Base-by-base conservation (phyloP, 2,888 invertebrate genomes). In the Dolichopus griseipennis region DNA sequence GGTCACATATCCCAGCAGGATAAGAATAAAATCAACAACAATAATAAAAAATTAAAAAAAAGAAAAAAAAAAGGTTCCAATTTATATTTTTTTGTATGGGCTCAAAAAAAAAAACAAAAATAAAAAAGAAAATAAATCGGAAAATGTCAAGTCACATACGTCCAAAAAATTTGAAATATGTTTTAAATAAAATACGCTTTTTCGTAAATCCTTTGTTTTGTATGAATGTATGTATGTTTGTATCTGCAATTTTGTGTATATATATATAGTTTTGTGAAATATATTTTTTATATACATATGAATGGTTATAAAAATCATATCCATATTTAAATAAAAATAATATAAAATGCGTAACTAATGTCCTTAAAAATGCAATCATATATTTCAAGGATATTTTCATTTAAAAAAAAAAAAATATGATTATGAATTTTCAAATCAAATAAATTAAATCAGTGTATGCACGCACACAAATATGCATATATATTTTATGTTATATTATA, bases 1-100 rank as follows among this genome's bases (percentile, higher is more conserved):
- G 63, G 63, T 27, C 63, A 63, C 22, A 63, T 63, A 22, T 63
- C 63, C 27, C 27, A 10, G 18, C 27, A 63, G 63, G 63, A 63
- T 27, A 33, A 22, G 62, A 22, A 27, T 27, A 5, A 27, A 27
- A 27, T 27, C 61, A 37, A 37, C 37, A 37, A 37, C 52, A 52
- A 52, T 6, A n/a, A 6, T 2, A 52, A 6, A n/a, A n/a, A n/a
- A n/a, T n/a, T n/a, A n/a, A n/a, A n/a, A n/a, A n/a, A n/a, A n/a
- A 52, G 1, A 52, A 52, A 52, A 18, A 52, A 52, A 52, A 52
- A 52, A 52, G 52, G 52, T 18, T n/a, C n/a, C 15, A 52, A 52
- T 52, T 52, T 15, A 52, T 52, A n/a, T 52, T 37, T 37, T 37
- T 12, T 27, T 27, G 5, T 27, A 27, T 5, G 5, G 2, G 8